These are phyloP conservation scores for Etheostoma cragini DNA, from an alignment of 2,113 vertebrate genomes.

Conservation along the genomic window DNA sequence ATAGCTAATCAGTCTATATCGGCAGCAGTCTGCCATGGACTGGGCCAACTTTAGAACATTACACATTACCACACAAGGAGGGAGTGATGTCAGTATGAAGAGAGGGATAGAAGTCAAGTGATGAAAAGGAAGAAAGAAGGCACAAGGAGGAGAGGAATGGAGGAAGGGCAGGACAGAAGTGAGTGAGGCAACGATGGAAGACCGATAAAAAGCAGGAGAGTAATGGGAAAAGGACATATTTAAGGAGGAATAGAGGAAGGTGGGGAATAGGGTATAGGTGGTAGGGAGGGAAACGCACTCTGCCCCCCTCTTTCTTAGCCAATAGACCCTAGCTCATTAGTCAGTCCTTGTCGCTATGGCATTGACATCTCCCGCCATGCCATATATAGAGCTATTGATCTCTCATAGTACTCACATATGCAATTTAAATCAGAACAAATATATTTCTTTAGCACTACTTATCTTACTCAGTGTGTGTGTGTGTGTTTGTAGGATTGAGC, in stretches of 20 bases:
- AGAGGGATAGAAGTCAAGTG: constrained; percentile 31
- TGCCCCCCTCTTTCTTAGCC: constrained; percentile 37
- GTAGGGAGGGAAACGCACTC: constrained; percentile 11
- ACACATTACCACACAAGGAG: constrained; percentile 64
- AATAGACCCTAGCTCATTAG: constrained; percentile 63
- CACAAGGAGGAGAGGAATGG: constrained; percentile 9
- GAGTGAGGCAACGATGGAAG: constrained; percentile 3
- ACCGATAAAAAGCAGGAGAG: constrained; percentile 3
- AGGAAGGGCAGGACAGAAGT: constrained; percentile 7
- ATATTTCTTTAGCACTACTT: constrained; percentile 51
- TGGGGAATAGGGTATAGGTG: constrained; percentile 14
- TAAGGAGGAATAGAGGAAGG: constrained; percentile 29
- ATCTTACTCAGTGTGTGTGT: constrained; percentile 23
- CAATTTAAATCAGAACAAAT: constrained; percentile 71
- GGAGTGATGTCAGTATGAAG: constrained; percentile 69
- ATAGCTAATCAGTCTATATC: constrained; percentile 78
- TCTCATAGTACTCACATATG: constrained; percentile 61
- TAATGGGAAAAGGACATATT: background rate
- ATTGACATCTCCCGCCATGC: constrained; percentile 65
- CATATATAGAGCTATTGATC: constrained; percentile 69
- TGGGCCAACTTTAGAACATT: constrained; percentile 75
- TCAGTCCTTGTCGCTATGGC: constrained; percentile 51
- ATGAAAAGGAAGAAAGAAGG: constrained; percentile 6
- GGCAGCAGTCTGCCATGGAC: constrained; percentile 68
- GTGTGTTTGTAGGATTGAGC: constrained; percentile 20